Percentiles rank a stretch among this genome's conserved stretches.
These are phyloP conservation scores for Argyra leucocephala DNA, from an alignment of 2,888 invertebrate genomes.

Conservation along the genomic window DNA sequence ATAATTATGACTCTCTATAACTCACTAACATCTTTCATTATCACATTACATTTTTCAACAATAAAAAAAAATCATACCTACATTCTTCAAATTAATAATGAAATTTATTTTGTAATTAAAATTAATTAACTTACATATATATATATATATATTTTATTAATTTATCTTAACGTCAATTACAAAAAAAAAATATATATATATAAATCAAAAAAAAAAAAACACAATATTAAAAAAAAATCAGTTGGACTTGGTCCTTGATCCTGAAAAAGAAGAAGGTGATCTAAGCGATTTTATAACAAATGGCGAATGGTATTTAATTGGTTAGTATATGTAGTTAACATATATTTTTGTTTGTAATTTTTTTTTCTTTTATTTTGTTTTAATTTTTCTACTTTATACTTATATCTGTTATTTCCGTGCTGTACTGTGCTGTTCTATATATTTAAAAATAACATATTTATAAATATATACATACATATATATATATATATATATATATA, in stretches of 20 bases:
- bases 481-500: conserved; percentile 34
- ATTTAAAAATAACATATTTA: conserved; percentile 24
- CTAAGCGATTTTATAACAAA: conserved; percentile 95
- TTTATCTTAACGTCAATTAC: conserved; percentile 16
- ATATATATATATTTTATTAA: no score
- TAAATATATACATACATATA: conserved; percentile 36
- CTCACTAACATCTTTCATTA: no score
- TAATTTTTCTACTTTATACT: no score
- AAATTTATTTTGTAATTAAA: no score
- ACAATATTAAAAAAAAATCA: conserved; percentile 42
- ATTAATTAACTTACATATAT: no score
- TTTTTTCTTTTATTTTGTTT: conserved; percentile 12
- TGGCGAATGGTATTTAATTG: conserved; percentile 98
- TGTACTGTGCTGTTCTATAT: not conserved
- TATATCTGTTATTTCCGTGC: no score
- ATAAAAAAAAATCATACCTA: not conserved
- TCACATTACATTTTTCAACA: no score
- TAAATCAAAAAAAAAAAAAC: conserved; percentile 2
- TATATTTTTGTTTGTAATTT: no score
- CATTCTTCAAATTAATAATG: no score
- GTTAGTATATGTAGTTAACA: conserved; percentile 57
- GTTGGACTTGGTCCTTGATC: conserved; percentile 93
- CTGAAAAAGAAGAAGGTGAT: conserved; percentile 80
- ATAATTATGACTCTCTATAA: no score
- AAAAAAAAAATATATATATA: conserved; percentile 20